phyloP scores from a whole-genome alignment of 2,888 invertebrate species.

The Drosophila greeni region DNA sequence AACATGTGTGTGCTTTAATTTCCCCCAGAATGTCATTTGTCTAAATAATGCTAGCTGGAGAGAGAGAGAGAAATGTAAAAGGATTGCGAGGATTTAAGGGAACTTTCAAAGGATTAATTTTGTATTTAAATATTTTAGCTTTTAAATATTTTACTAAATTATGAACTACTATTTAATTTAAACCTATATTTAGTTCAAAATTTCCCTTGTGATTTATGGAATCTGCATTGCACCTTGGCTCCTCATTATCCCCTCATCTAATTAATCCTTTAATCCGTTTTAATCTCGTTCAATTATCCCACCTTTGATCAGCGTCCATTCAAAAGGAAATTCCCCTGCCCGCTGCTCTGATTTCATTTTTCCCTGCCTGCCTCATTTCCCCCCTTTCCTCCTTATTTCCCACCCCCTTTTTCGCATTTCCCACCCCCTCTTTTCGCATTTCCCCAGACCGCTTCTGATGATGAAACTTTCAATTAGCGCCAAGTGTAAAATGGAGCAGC shows the following conservation, averaged over 20 bases:
- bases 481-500: constrained; percentile 66
- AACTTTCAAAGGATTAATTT: neutral
- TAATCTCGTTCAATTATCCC: constrained; percentile 29
- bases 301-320: constrained; percentile 20
- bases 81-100: neutral
- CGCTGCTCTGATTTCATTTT: constrained; percentile 25
- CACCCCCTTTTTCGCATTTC: neutral
- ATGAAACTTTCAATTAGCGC: constrained; percentile 72
- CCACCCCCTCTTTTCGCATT: constrained; percentile 6
- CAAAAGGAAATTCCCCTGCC: constrained; percentile 33
- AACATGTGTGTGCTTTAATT: constrained; percentile 22
- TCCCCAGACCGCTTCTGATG: constrained; percentile 39
- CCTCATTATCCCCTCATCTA: constrained; percentile 37
- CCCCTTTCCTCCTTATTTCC: too few species aligned
- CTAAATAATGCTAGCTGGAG: constrained; percentile 1
- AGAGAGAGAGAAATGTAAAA: too few species aligned
- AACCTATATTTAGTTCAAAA: constrained; percentile 14
- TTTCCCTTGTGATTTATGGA: constrained; percentile 8
- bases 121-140: neutral
- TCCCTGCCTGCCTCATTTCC: too few species aligned
- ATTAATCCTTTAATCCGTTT: constrained; percentile 26
- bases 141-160: too few species aligned
- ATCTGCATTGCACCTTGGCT: constrained; percentile 18
- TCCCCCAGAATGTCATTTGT: constrained; percentile 5
- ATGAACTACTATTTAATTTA: too few species aligned